A percentile compares a stretch with the other conserved stretches of the same genome.
These are phyloP conservation scores for Mesoligia furuncula DNA, from an alignment of 2,888 invertebrate genomes.

Conservation along the genomic window DNA sequence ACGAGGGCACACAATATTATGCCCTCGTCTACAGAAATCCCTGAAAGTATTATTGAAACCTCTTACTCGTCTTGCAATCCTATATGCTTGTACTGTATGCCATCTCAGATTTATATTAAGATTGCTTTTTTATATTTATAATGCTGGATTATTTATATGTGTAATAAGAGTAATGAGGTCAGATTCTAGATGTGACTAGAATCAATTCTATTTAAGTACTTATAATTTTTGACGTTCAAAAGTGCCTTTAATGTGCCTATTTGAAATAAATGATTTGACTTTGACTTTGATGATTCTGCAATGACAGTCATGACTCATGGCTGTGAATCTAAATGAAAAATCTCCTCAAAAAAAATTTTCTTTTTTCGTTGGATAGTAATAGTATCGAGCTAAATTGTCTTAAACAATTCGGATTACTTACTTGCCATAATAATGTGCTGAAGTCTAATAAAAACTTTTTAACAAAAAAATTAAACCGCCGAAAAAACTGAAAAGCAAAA, in stretches of 20 bases:
- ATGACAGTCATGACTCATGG: neutral
- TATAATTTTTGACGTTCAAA: too few relatives aligned
- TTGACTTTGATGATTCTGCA: neutral
- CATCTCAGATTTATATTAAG: conserved; percentile 58
- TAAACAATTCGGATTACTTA: neutral
- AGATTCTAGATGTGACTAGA: too few relatives aligned
- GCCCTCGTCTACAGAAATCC: conserved; percentile 30
- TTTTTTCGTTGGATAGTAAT: too few relatives aligned
- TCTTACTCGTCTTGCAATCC: conserved; percentile 49
- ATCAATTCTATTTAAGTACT: too few relatives aligned
- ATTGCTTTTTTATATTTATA: conserved; percentile 21
- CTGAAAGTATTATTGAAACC: conserved; percentile 40
- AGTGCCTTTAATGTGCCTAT: too few relatives aligned
- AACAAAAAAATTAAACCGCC: too few relatives aligned
- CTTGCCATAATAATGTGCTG: neutral
- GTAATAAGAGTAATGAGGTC: conserved; percentile 34
- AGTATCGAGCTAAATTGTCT: neutral
- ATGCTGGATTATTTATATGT: conserved; percentile 26
- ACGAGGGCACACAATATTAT: conserved; percentile 42
- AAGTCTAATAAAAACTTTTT: too few relatives aligned
- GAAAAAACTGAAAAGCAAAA: too few relatives aligned
- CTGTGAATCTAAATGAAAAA: neutral
- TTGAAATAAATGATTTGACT: too few relatives aligned
- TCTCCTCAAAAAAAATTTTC: too few relatives aligned
- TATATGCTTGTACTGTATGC: conserved; percentile 56